These are phyloP conservation scores for Micronycteris hirsuta DNA, from an alignment of 2,113 vertebrate genomes.

Conservation along the genomic window DNA sequence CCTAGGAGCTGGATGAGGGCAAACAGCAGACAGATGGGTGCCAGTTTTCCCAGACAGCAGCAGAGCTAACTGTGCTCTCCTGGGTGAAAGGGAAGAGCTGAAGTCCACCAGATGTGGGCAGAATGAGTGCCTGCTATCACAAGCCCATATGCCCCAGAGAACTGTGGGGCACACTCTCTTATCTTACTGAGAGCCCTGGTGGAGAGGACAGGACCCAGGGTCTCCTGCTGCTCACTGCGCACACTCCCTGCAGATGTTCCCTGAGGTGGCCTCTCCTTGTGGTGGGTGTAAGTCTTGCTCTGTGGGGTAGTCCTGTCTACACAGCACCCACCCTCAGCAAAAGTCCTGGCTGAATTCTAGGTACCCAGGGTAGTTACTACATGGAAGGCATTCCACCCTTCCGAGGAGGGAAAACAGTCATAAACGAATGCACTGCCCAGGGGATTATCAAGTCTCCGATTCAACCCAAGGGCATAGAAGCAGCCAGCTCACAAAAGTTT, in stretches of 20 bases:
- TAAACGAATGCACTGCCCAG: too few species aligned
- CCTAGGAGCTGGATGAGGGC: neutral
- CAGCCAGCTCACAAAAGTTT: slow-evolving; percentile 2
- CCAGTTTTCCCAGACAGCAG: neutral
- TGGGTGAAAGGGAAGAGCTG: neutral
- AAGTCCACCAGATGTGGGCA: neutral
- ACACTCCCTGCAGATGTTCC: fast-evolving
- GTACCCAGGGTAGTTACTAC: neutral
- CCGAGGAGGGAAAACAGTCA: neutral
- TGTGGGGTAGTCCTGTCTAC: neutral
- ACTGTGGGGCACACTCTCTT: neutral
- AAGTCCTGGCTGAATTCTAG: neutral
- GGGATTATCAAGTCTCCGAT: neutral
- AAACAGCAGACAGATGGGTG: too few species aligned
- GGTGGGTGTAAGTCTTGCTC: neutral
- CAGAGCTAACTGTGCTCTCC: neutral
- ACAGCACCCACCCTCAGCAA: too few species aligned
- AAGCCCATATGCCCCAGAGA: neutral
- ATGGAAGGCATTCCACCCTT: neutral
- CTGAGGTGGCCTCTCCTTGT: fast-evolving
- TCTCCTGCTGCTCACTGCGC: too few species aligned
- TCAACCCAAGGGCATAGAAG: neutral
- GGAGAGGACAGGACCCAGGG: neutral
- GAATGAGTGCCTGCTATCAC: neutral
- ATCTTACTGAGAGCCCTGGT: neutral